These are phyloP conservation scores for Pomatorhinus ruficollis DNA, from an alignment of 2,113 vertebrate species.

Conservation along the genomic window DNA sequence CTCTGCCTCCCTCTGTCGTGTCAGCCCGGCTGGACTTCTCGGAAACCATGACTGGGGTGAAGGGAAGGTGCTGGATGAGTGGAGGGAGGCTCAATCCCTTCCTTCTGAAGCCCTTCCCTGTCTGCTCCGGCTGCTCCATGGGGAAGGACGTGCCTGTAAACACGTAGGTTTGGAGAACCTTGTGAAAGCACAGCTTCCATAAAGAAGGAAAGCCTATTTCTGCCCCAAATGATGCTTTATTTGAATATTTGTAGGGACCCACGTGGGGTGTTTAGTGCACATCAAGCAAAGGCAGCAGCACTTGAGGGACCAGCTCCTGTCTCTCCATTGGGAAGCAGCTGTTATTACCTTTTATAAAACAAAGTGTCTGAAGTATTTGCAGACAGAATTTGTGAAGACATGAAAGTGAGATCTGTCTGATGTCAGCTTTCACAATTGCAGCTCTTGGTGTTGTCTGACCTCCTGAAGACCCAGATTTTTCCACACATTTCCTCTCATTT, in stretches of 20 bases:
- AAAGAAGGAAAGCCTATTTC: neutral
- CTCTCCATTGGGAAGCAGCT: neutral
- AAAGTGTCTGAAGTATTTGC: neutral
- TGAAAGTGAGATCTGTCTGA: neutral
- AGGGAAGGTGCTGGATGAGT: neutral
- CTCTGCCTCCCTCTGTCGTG: neutral
- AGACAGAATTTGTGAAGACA: neutral
- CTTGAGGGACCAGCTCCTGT: neutral
- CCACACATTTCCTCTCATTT: neutral
- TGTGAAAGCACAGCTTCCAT: neutral
- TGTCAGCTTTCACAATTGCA: neutral
- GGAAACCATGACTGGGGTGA: neutral
- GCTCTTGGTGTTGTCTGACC: neutral
- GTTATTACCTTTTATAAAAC: neutral
- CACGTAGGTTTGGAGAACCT: neutral
- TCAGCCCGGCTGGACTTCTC: neutral
- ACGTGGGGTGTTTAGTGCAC: fast-evolving
- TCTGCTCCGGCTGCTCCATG: neutral
- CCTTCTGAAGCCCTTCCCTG: neutral
- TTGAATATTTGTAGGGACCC: neutral
- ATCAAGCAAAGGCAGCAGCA: neutral
- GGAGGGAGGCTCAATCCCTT: neutral
- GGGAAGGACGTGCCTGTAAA: neutral
- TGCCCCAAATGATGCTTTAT: neutral
- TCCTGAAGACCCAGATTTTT: neutral